Evolutionary conservation across 2,797 vertebrate genomes (phyloP), one percentile per base, ranked within the genome.

Genomic region (Balearica regulorum): DNA sequence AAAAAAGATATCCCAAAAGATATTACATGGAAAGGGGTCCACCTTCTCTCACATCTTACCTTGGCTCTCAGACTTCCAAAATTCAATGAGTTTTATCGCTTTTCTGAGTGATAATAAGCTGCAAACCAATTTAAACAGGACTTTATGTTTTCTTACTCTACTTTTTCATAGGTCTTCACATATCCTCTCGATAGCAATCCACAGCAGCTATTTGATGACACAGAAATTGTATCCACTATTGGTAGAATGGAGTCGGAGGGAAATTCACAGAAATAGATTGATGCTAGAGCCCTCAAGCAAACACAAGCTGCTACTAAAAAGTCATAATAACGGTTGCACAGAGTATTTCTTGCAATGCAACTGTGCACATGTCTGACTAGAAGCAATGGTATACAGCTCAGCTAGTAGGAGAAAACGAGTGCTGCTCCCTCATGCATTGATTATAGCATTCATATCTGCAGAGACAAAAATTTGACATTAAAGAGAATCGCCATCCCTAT

Each of bases 381-480:
- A 92, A 95, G 72, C 65, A 92, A 79, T 18, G 6, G 16, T 51
- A 91, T 13, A 22, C 31, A 62, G 71, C 75, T 82, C 85, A 80
- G 82, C 73, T 37, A 83, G 79, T n/a, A 44, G 25, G 8, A 82
- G 53, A 71, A 96, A 94, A 83, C 55, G 41, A 95, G 57, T 37
- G 83, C 87, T 92, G 75, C 75, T 96, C 82, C 60, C 69, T 90
- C 78, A 76, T 92, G 55, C 93, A 90, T 66, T 85, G 75, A 84
- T 94, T 83, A 90, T 48, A 94, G 65, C n/a, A 35, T 82, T 79
- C 65, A 13, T 54, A 90, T 91, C 90, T 90, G 43, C 75, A 95
- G 83, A 93, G 66, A 83, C n/a, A 94, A 89, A 91, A 76, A 83
- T 64, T 46, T 85, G 75, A 92, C 83, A 94, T 53, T 82, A 95